Evolutionary conservation across 2,113 vertebrate genomes (phyloP).

Genomic region (Emberiza fucata): DNA sequence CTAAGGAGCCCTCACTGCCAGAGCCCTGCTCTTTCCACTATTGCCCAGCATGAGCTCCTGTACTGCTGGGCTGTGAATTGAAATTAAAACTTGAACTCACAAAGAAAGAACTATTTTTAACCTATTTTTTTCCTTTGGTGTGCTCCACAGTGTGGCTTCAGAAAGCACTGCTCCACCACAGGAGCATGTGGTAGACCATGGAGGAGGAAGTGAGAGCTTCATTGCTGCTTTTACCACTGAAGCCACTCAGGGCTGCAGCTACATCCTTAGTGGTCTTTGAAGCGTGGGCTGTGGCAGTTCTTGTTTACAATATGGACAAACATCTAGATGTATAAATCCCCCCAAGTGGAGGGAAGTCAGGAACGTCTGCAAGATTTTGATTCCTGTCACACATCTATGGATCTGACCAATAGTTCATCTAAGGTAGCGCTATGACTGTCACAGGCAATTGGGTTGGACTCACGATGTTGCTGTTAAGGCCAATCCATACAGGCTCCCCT

Average conservation of each 20-base stretch:
- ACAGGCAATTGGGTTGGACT: neutral
- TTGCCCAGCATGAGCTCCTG: neutral
- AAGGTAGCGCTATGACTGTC: neutral
- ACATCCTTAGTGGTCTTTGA: neutral
- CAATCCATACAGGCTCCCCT: constrained; percentile 82
- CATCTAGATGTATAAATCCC: neutral
- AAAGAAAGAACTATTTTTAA: neutral
- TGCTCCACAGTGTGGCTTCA: neutral
- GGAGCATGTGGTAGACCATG: neutral
- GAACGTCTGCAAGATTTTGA: neutral
- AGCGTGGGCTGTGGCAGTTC: neutral
- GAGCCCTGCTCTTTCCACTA: neutral
- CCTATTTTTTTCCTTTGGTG: accelerated
- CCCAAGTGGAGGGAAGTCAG: neutral
- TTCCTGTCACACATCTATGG: neutral
- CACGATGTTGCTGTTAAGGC: constrained; percentile 84
- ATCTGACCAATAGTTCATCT: neutral
- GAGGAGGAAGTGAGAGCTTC: neutral
- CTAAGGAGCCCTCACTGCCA: neutral
- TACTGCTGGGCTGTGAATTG: neutral
- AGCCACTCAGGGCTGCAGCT: neutral
- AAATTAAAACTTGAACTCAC: neutral
- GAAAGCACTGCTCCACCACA: neutral
- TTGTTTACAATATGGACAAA: neutral
- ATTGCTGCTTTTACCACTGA: neutral